phyloP scores from a whole-genome alignment of 2,113 vertebrate genomes.

The Hemibagrus wyckioides region DNA sequence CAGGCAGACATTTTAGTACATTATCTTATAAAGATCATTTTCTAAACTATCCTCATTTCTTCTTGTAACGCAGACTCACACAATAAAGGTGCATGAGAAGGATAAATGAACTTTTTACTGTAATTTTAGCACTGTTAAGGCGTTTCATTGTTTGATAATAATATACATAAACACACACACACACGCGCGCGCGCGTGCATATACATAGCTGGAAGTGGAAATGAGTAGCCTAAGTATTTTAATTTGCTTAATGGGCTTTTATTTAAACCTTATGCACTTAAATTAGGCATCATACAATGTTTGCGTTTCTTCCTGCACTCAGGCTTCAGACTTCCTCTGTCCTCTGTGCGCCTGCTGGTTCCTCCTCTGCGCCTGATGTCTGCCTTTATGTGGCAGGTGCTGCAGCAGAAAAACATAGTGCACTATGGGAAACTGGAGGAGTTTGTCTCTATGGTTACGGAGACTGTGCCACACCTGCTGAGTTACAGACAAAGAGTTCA shows the following conservation, averaged over 20 bases:
- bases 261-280: neutral
- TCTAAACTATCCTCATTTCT: neutral
- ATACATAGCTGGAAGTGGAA: neutral
- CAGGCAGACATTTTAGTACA: neutral
- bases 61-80: neutral
- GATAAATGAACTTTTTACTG: neutral
- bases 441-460: conserved; percentile 63
- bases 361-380: conserved; percentile 58
- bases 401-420: conserved; percentile 54
- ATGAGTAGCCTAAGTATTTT: neutral
- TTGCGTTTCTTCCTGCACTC: neutral
- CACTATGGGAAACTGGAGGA: conserved; percentile 66
- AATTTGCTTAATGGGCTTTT: neutral
- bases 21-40: neutral
- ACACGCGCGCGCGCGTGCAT: too few relatives aligned
- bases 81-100: too few relatives aligned
- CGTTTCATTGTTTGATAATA: neutral
- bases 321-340: conserved; percentile 30
- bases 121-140: neutral
- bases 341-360: conserved; percentile 50
- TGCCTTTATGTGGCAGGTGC: conserved; percentile 63
- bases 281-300: neutral
- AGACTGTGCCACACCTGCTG: conserved; percentile 65
- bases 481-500: conserved; percentile 65
- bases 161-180: neutral